phyloP scores from a whole-genome alignment of 1,140 invertebrate genomes.

The Teleopsis dalmanni region DNA sequence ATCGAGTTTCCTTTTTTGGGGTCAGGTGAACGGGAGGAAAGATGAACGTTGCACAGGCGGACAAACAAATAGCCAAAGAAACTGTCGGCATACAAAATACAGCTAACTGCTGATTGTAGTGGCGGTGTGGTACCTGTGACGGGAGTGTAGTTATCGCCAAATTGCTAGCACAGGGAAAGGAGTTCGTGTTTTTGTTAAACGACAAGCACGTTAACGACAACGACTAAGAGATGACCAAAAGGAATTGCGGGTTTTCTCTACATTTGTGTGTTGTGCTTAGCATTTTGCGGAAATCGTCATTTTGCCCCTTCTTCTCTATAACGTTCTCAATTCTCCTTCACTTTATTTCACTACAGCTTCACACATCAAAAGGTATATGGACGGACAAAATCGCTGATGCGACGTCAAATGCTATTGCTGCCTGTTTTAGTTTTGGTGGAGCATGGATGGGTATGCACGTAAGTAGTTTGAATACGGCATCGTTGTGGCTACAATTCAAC shows the following conservation, averaged over 20 bases:
- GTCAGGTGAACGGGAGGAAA: conserved; percentile 33
- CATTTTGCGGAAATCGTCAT: conserved; percentile 41
- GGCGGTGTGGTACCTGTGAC: neutral
- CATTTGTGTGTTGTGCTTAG: conserved; percentile 27
- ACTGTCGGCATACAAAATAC: no score
- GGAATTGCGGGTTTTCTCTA: conserved; percentile 39
- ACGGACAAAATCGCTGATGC: conserved; percentile 38
- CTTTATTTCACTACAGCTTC: neutral
- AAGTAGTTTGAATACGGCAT: conserved; percentile 13
- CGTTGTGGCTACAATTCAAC: conserved; percentile 16
- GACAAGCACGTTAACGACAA: conserved; percentile 17
- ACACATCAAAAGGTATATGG: neutral
- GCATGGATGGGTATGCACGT: conserved; percentile 2
- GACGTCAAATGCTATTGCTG: conserved; percentile 32
- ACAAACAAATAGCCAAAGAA: neutral
- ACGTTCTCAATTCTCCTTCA: conserved; percentile 25
- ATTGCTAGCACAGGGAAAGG: conserved; percentile 3
- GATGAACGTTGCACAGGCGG: neutral
- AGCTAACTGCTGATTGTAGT: no score
- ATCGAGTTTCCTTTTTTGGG: conserved; percentile 43
- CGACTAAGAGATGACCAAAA: conserved; percentile 40
- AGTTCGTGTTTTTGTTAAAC: conserved; percentile 5
- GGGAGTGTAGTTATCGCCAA: conserved; percentile 12
- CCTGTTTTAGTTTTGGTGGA: conserved; percentile 31
- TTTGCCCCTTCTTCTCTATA: conserved; percentile 28